These are phyloP conservation scores for Nothobranchius kuhntae DNA, from an alignment of 2,113 vertebrate genomes.

Conservation along the genomic window DNA sequence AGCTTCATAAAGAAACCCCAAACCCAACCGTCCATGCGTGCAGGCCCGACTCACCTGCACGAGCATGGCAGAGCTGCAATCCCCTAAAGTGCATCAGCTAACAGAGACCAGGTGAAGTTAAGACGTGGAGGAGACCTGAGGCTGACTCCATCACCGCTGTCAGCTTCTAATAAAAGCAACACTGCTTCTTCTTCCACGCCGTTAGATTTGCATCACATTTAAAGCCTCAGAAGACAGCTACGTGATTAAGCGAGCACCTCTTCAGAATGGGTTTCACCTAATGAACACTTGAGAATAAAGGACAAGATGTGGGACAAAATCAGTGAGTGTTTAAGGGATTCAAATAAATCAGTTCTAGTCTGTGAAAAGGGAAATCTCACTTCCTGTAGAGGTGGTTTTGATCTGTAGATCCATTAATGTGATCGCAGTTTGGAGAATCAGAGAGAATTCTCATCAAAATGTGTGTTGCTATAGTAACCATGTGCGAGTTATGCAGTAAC, in stretches of 20 bases:
- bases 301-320: conserved; percentile 7
- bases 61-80: no score
- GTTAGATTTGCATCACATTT: background rate
- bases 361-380: conserved; percentile 29
- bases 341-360: conserved; percentile 18
- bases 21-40: background rate
- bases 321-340: conserved; percentile 20
- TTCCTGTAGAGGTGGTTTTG: conserved; percentile 13
- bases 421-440: no score
- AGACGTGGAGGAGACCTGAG: conserved; percentile 16
- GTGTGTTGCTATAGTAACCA: no score
- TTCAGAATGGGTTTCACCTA: conserved; percentile 4
- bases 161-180: conserved; percentile 14
- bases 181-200: background rate
- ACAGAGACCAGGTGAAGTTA: conserved; percentile 22
- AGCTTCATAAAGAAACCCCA: conserved; percentile 44
- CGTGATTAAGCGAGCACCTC: background rate
- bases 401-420: conserved; percentile 4
- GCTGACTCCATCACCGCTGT: conserved; percentile 20
- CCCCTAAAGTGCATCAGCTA: background rate
- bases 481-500: no score
- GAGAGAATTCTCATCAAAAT: no score
- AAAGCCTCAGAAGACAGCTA: conserved; percentile 4
- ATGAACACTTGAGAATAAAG: conserved; percentile 15
- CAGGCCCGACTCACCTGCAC: no score